Base-by-base conservation (phyloP, 2,888 invertebrate species). In the Plusia festucae region DNA sequence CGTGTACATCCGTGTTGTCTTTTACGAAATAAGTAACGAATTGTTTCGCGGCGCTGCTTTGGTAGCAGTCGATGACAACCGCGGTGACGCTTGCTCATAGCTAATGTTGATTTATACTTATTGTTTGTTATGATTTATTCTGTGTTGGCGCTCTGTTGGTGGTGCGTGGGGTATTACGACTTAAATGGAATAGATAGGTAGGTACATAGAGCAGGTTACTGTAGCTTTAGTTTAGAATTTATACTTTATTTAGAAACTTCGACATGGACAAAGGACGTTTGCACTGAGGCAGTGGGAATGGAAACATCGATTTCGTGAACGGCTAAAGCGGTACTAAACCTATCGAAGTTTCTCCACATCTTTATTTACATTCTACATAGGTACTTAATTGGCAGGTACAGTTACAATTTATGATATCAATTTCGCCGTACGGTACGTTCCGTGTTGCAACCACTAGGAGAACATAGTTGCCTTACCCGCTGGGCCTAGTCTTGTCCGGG, bases 1-100 rank as follows among this genome's bases (percentile, higher is more conserved):
- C 79, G 76, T 79, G 85, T 85, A 92, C 86, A 92, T 92, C 92
- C 92, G 92, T 87, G 85, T 93, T 90, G 86, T 83, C 84, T 83
- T 81, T 81, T 76, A 78, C 81, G 81, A 82, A 86, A 85, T 83
- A 78, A 79, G 78, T 80, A 83, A 82, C 79, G 81, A 83, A 83
- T 85, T 83, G 82, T 83, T 75, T 68, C 70, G 79, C 80, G 83
- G 82, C 73, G 75, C 70, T 81, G 83, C 82, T 85, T 85, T 85
- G 73, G 78, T 80, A 81, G 82, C 79, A 20, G 49, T 63, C 63
- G 63, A 71, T 76, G 78, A 80, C 82, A 82, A 77, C 75, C 57
- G 56, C 73, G 52, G 57, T 59, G 71, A 80, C 76, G 60, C 58
- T 53, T 30, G 30, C 60, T 68, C 68, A 68, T 79, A 73, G 53